Percentiles rank a stretch among this genome's conserved stretches.
phyloP scores from a whole-genome alignment of 2,888 invertebrate genomes.

The Ectemnius cavifrons region DNA sequence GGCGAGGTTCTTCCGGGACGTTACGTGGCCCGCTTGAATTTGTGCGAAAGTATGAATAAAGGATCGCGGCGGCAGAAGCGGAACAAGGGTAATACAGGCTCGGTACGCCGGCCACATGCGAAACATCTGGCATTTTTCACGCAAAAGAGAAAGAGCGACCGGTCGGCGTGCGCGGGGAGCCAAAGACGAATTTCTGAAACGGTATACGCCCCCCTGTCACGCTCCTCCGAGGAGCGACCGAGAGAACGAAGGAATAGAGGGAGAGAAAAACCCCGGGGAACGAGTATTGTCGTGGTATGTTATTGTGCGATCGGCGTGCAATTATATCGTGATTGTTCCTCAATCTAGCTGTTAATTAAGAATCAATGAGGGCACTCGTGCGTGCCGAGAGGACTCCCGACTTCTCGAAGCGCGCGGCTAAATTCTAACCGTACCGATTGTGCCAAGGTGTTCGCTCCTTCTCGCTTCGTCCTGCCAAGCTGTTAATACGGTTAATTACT shows the following conservation, averaged over 20 bases:
- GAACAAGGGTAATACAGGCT: conserved; percentile 60
- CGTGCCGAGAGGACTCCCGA: conserved; percentile 49
- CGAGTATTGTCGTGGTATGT: conserved; percentile 68
- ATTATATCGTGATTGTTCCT: conserved; percentile 74
- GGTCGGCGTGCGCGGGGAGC: conserved; percentile 34
- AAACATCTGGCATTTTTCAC: conserved; percentile 78
- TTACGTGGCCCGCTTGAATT: conserved; percentile 49
- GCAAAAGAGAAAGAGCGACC: conserved; percentile 70
- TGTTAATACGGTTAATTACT: too few relatives aligned
- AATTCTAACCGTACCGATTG: conserved; percentile 22
- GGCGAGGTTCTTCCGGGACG: conserved; percentile 18
- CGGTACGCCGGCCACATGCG: conserved; percentile 73
- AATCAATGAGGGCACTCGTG: conserved; percentile 74
- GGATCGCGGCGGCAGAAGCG: conserved; percentile 57
- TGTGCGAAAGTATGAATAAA: conserved; percentile 61
- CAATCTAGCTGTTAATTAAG: conserved; percentile 74
- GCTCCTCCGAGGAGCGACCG: conserved; percentile 63
- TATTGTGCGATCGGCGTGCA: conserved; percentile 71
- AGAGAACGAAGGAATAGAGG: conserved; percentile 55
- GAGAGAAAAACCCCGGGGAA: conserved; percentile 64
- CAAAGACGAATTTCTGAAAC: conserved; percentile 76
- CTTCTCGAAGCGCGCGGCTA: background rate
- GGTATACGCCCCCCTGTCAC: conserved; percentile 76
- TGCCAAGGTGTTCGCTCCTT: conserved; percentile 31
- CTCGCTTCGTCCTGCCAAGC: background rate